A percentile compares a stretch with the other conserved stretches of the same genome.
Conservation (phyloP, 2,888 invertebrate genomes). For the Agrochola lota region DNA sequence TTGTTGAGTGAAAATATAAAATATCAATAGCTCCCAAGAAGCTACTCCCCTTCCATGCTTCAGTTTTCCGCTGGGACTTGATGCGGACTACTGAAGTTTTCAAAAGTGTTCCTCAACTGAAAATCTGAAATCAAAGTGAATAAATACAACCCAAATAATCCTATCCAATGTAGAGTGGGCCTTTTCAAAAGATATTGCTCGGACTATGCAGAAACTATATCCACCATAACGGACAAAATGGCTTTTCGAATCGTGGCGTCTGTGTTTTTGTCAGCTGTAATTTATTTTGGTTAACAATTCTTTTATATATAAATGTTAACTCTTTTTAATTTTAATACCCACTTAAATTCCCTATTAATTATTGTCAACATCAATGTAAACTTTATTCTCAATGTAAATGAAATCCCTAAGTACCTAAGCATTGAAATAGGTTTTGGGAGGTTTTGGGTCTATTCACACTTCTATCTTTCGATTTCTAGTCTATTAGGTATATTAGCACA, state of each 20-base stretch:
- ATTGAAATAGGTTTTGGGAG: background rate
- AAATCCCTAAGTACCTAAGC: background rate
- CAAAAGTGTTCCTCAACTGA: background rate
- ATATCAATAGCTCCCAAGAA: conserved; percentile 8
- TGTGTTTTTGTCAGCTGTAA: background rate
- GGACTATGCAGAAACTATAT: background rate
- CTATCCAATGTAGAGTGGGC: background rate
- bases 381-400: background rate
- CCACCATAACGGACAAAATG: background rate
- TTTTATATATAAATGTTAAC: background rate
- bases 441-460: background rate
- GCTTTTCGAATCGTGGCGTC: too few species aligned
- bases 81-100: conserved; percentile 8
- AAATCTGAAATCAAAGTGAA: conserved; percentile 30
- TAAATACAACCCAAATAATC: conserved; percentile 13
- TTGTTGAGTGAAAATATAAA: conserved; percentile 2
- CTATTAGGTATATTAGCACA: background rate
- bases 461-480: background rate
- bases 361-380: background rate
- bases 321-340: background rate
- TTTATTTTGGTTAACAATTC: background rate
- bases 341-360: background rate
- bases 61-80: conserved; percentile 1
- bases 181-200: background rate
- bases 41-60: background rate